phyloP scores from a whole-genome alignment of 2,888 invertebrate genomes.

The Cerastis leucographa region DNA sequence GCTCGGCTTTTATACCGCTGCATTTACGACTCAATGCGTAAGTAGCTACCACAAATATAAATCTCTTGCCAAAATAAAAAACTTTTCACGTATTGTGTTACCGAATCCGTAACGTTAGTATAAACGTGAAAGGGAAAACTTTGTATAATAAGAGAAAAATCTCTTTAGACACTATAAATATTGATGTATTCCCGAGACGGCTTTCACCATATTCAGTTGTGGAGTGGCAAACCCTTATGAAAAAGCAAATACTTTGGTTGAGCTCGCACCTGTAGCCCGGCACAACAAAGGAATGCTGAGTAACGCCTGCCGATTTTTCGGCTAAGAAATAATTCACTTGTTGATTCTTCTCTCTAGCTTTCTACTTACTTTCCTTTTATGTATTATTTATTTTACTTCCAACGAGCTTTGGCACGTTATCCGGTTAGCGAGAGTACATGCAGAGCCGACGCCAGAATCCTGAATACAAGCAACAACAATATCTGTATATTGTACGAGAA shows the following conservation, averaged over 20 bases:
- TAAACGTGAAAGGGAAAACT: constrained; percentile 64
- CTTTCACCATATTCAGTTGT: constrained; percentile 67
- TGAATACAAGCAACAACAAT: constrained; percentile 53
- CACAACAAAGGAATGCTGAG: constrained; percentile 84
- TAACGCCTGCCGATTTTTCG: constrained; percentile 85
- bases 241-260: constrained; percentile 78
- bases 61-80: constrained; percentile 62
- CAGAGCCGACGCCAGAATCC: constrained; percentile 37
- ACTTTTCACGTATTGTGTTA: constrained; percentile 53
- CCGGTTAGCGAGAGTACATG: constrained; percentile 63
- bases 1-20: constrained; percentile 64
- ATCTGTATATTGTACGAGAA: constrained; percentile 38
- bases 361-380: constrained; percentile 77
- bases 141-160: constrained; percentile 67
- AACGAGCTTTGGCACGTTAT: constrained; percentile 72
- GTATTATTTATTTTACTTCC: constrained; percentile 79
- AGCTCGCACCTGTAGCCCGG: constrained; percentile 83
- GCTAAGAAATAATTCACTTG: constrained; percentile 88
- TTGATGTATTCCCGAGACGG: constrained; percentile 69
- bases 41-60: constrained; percentile 60
- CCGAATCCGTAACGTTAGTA: constrained; percentile 60
- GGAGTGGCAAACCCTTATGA: constrained; percentile 73
- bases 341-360: constrained; percentile 81
- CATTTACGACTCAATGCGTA: constrained; percentile 67
- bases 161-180: constrained; percentile 69